These are phyloP conservation scores for Apodemia mormo DNA, from an alignment of 2,888 invertebrate species.

Conservation along the genomic window DNA sequence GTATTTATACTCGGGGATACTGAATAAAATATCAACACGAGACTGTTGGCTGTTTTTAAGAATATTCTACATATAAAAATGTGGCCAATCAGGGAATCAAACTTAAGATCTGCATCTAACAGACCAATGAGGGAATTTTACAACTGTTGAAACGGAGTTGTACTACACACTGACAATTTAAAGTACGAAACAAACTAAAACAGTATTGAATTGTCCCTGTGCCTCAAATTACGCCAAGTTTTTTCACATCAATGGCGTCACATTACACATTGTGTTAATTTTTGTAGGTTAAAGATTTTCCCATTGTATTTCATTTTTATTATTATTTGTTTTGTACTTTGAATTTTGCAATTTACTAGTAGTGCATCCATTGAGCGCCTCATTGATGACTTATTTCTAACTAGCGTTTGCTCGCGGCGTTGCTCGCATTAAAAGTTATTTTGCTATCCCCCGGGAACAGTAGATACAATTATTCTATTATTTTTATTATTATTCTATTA, in stretches of 20 bases:
- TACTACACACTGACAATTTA: background rate
- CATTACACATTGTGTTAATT: constrained; percentile 14
- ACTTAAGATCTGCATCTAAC: too few species aligned
- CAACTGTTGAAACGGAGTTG: too few species aligned
- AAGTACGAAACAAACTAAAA: background rate
- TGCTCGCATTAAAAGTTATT: background rate
- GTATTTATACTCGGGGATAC: too few species aligned
- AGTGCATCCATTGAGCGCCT: background rate
- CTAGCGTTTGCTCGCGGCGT: background rate
- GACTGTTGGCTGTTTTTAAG: too few species aligned
- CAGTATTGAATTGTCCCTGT: constrained; percentile 4
- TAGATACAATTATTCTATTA: too few species aligned
- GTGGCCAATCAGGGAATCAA: too few species aligned
- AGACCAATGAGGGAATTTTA: too few species aligned
- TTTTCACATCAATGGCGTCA: constrained; percentile 16
- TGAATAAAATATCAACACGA: too few species aligned
- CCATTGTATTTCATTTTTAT: constrained; percentile 15
- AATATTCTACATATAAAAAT: too few species aligned
- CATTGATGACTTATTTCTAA: background rate
- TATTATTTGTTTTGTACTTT: constrained; percentile 11
- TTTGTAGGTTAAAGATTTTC: constrained; percentile 13
- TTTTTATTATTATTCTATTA: too few species aligned
- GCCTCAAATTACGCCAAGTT: background rate
- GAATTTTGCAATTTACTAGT: constrained; percentile 6
- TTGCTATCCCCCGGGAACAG: too few species aligned